Evolutionary conservation across 2,797 vertebrate genomes (phyloP), one percentile per base, ranked within the genome.

Genomic region (Channallabes apus): DNA sequence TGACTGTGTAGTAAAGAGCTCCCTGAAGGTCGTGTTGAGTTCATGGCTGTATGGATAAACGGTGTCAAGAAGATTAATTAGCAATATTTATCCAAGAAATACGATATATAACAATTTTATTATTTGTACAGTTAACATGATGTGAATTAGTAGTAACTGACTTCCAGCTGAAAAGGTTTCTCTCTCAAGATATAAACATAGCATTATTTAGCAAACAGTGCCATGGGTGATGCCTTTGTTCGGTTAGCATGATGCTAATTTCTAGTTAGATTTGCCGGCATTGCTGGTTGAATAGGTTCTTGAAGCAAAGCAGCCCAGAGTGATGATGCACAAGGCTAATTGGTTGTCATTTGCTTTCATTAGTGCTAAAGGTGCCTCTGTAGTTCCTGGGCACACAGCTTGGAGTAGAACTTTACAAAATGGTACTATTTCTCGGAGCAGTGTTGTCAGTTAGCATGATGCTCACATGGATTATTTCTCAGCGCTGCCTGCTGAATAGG

Each of bases 401-500:
- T 11, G 46, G 46, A 51, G 46, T 3, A 51, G 18, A 76, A 22
- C 9, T 20, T 76, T 58, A 76, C 51, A 1, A 32, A 32, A 58
- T 58, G 27, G 8, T 76, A 2, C 24, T 22, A 15, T 24, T 32
- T 77, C 32, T 77, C 17, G 1, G 32, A 12, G 54, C 38, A 41
- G 15, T 41, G 22, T 38, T n/a, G 20, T 41, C 56, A 41, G 38
- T 54, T 80, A 80, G 38, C 41, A 67, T 67, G 62, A 54, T 32
- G 17, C n/a, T n/a, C 12, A 24, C n/a, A 9, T n/a, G 38, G 76
- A 20, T 78, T 15, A 15, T 38, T n/a, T 12, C 73, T 97, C 94
- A 97, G 87, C 93, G 96, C 82, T 98, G 97, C 84, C 95, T 94
- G 46, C 96, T 97, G 88, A 99, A 98, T 35, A 99, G 94, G 93